phyloP scores from a whole-genome alignment of 2,888 invertebrate genomes.

The Platypus cylindrus region DNA sequence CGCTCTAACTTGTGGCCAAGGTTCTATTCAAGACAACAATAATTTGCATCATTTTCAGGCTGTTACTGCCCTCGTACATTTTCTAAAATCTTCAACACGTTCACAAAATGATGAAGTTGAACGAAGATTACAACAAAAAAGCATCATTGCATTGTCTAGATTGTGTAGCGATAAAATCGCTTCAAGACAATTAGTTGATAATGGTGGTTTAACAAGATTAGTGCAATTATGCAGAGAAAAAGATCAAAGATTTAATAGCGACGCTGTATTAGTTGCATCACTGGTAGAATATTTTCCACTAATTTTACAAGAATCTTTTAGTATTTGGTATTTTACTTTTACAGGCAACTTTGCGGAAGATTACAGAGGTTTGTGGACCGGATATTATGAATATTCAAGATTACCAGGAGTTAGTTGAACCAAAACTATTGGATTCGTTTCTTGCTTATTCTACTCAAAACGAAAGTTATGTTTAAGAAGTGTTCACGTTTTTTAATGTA shows the following conservation, averaged over 20 bases:
- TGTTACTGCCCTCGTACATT: slow-evolving; percentile 49
- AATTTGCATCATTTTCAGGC: slow-evolving; percentile 32
- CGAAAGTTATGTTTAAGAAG: slow-evolving; percentile 67
- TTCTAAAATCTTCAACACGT: slow-evolving; percentile 41
- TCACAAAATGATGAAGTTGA: slow-evolving; percentile 48
- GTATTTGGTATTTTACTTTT: slow-evolving; percentile 21
- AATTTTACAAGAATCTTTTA: slow-evolving; percentile 6
- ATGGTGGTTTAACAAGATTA: slow-evolving; percentile 52
- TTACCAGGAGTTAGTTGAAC: slow-evolving; percentile 60
- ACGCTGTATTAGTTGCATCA: slow-evolving; percentile 53
- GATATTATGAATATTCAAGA: slow-evolving; percentile 44
- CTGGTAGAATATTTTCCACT: slow-evolving; percentile 37
- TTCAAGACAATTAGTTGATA: slow-evolving; percentile 54
- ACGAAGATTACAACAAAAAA: slow-evolving; percentile 62
- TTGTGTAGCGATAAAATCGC: slow-evolving; percentile 55
- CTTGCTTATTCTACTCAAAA: slow-evolving; percentile 66
- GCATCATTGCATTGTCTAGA: slow-evolving; percentile 70
- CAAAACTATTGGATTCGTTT: slow-evolving; percentile 65
- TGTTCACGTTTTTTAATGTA: too few species aligned
- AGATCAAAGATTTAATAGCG: slow-evolving; percentile 47
- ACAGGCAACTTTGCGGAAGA: slow-evolving; percentile 52
- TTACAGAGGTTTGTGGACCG: slow-evolving; percentile 43
- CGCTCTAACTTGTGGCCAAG: background rate
- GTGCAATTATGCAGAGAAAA: slow-evolving; percentile 56
- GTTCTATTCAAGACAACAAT: background rate